These are phyloP conservation scores for Mesembrinibis cayennensis DNA, from an alignment of 2,113 vertebrate species.

Conservation along the genomic window DNA sequence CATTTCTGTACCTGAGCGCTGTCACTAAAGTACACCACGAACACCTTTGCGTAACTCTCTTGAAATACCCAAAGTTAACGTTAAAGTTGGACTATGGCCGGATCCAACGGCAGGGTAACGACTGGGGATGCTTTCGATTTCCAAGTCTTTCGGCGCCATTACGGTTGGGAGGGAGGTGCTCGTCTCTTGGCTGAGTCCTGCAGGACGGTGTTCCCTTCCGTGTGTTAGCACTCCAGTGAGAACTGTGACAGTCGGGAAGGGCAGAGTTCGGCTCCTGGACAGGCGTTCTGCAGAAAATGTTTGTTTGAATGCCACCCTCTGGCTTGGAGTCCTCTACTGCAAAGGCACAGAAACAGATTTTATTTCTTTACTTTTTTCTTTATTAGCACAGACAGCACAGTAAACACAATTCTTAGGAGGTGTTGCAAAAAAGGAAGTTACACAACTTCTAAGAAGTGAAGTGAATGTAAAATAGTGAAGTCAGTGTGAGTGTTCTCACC, in stretches of 20 bases:
- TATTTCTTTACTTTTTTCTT: neutral
- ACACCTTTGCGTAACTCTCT: neutral
- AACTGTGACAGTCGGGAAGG: neutral
- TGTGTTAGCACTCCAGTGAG: neutral
- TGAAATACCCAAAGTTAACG: neutral
- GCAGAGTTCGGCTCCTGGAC: neutral
- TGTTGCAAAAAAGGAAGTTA: constrained; percentile 40
- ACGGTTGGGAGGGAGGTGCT: neutral
- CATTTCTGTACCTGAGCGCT: neutral
- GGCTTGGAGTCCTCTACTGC: neutral
- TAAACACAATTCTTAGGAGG: neutral
- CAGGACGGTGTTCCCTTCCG: neutral
- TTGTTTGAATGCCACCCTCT: neutral
- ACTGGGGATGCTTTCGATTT: neutral
- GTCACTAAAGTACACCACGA: accelerated
- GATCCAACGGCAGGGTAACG: accelerated
- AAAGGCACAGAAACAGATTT: neutral
- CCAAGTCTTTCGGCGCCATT: neutral
- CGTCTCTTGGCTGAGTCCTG: neutral
- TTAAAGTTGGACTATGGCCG: neutral
- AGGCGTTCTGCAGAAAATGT: neutral
- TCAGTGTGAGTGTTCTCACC: neutral
- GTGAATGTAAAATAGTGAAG: neutral
- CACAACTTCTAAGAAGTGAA: constrained; percentile 24
- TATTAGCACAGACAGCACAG: neutral